Conservation (phyloP, 2,797 vertebrate species). For the Tinamus major region DNA sequence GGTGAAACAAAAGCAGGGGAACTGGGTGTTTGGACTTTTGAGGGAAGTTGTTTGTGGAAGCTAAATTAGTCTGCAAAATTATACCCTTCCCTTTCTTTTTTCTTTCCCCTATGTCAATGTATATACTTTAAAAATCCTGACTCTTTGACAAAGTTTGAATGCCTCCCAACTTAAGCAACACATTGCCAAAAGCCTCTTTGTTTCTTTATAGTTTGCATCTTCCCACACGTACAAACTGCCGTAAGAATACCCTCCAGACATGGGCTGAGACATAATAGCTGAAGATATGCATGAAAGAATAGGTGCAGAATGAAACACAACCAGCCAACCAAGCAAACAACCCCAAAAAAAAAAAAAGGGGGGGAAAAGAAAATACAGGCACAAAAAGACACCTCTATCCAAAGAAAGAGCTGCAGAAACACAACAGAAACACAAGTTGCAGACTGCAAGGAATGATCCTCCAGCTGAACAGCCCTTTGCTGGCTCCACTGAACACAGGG, state of each 20-base stretch:
- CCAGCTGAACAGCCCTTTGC: not conserved
- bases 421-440: not conserved
- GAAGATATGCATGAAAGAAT: not conserved
- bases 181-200: conserved; percentile 9
- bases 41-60: not conserved
- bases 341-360: not conserved
- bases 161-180: not conserved
- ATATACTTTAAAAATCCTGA: not conserved
- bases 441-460: not conserved
- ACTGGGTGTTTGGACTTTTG: accelerated
- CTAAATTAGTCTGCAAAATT: conserved; percentile 3
- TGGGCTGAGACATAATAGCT: not conserved
- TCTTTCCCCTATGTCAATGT: not conserved
- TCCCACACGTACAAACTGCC: not conserved
- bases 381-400: not conserved
- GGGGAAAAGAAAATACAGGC: not conserved
- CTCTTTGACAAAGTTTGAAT: not conserved
- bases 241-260: not conserved
- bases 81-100: not conserved
- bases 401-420: not conserved
- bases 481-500: not conserved
- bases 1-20: not conserved
- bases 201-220: conserved; percentile 30
- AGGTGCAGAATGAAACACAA: not conserved
- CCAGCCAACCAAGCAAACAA: not conserved